Evolutionary conservation across 2,113 vertebrate species (phyloP), one percentile per base, ranked within the genome.

Genomic region (Burhinus bistriatus): DNA sequence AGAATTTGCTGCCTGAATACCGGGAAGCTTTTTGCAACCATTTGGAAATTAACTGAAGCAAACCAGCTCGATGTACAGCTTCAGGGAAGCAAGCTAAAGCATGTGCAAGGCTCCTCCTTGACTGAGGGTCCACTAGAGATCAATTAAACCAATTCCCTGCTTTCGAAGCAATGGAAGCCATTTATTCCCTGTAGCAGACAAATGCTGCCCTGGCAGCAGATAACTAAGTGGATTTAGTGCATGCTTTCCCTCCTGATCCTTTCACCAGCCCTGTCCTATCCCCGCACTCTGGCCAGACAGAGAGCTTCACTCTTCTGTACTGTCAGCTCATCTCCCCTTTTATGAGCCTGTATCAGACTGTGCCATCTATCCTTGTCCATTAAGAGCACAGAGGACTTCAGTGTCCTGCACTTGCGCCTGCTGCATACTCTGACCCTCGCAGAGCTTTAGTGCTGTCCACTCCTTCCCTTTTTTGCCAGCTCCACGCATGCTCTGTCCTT

Each of bases 181-280:
- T 94, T 97, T 97, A 85, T 94, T 96, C 93, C 69, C 71, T 82
- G 70, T 15, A 68, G 76, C 72, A 96, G 75, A 75, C 70, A 90
- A 91, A 92, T 77, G 75, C 66, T 95, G 94, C 36, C 65, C 62
- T 52, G 91, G 87, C 71, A 91, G 89, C 57, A 44, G 89, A 49
- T 83, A 89, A 91, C 73, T 68, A 94, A 88, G 89, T 86, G 87
- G 61, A 77, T 96, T 95, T 83, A 70, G 93, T 87, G 66, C 62
- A 73, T 64, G 42, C 68, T 83, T 75, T 94, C 55, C 64, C 36
- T 85, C 82, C 45, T 73, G 55, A 83, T 70, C 51, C 58, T 78
- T 91, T 64, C 75, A 66, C 54, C 29, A 87, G 54, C 47, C 75
- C 72, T 70, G 54, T 15, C 16, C 59, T 68, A 25, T 45, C 49